phyloP scores from a whole-genome alignment of 1,140 invertebrate genomes.

The Drosophila littoralis region DNA sequence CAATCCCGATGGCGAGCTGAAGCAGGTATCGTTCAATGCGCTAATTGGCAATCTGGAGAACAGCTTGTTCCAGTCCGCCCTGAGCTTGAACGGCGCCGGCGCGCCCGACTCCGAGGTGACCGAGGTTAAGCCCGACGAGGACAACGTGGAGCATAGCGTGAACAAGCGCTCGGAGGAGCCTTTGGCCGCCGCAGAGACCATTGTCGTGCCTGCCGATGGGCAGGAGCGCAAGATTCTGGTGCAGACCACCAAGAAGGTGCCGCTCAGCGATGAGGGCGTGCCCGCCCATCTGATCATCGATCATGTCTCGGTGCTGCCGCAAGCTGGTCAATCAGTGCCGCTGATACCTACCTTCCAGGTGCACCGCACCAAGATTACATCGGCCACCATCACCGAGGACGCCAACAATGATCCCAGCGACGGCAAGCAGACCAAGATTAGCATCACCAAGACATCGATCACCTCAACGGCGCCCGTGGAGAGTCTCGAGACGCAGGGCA shows the following conservation, averaged over 20 bases:
- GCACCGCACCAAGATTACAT: constrained; percentile 70
- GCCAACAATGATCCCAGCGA: constrained; percentile 60
- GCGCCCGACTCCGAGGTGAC: constrained; percentile 45
- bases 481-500: constrained; percentile 45
- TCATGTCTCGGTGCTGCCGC: constrained; percentile 71
- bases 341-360: constrained; percentile 77
- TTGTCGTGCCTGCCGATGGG: constrained; percentile 15
- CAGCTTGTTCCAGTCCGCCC: constrained; percentile 71
- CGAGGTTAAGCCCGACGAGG: constrained; percentile 50
- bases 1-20: constrained; percentile 66
- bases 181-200: not conserved
- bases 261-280: constrained; percentile 39
- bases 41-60: constrained; percentile 74
- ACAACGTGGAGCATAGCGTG: constrained; percentile 42
- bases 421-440: constrained; percentile 75
- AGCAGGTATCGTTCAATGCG: constrained; percentile 71
- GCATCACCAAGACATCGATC: constrained; percentile 74
- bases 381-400: constrained; percentile 70
- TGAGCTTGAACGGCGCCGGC: constrained; percentile 59
- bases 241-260: constrained; percentile 72
- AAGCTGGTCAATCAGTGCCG: constrained; percentile 52
- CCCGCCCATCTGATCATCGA: constrained; percentile 76
- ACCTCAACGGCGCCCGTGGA: constrained; percentile 68
- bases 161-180: constrained; percentile 60
- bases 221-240: constrained; percentile 60